Percentiles rank a stretch among this genome's conserved stretches.
phyloP scores from a whole-genome alignment of 2,888 invertebrate genomes.

The Ligdia adustata region DNA sequence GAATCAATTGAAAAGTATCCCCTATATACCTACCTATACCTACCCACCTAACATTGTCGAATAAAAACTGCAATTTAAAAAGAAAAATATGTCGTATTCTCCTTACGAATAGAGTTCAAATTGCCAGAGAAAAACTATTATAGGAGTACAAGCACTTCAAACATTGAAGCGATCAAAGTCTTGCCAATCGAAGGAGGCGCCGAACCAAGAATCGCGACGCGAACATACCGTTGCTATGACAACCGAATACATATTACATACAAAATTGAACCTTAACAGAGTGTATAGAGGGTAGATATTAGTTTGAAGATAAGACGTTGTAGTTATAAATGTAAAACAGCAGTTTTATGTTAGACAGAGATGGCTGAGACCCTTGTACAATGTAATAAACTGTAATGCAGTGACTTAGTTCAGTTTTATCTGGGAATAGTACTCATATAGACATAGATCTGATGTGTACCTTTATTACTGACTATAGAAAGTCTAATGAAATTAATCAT shows the following conservation, averaged over 20 bases:
- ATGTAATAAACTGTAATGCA: constrained; percentile 16
- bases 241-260: constrained; percentile 39
- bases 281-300: constrained; percentile 18
- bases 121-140: constrained; percentile 8
- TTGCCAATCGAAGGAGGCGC: constrained; percentile 70
- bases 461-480: no score
- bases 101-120: constrained; percentile 1
- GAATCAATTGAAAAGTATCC: constrained; percentile 22
- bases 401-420: no score
- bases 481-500: no score
- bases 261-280: constrained; percentile 14
- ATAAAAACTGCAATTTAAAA: constrained; percentile 12
- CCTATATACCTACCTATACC: constrained; percentile 14
- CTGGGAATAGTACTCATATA: no score
- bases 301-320: constrained; percentile 48
- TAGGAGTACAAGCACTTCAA: constrained; percentile 5
- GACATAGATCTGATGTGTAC: no score
- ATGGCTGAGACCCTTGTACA: constrained; percentile 39
- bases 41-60: constrained; percentile 13
- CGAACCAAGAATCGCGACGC: constrained; percentile 50
- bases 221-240: constrained; percentile 60
- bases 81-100: constrained; percentile 4
- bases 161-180: constrained; percentile 60
- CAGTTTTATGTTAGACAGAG: constrained; percentile 64
- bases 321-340: constrained; percentile 83